Percentiles rank a stretch among this genome's conserved stretches.
Evolutionary conservation across 2,797 vertebrate species (phyloP).

Genomic region (Cyprinella venusta): DNA sequence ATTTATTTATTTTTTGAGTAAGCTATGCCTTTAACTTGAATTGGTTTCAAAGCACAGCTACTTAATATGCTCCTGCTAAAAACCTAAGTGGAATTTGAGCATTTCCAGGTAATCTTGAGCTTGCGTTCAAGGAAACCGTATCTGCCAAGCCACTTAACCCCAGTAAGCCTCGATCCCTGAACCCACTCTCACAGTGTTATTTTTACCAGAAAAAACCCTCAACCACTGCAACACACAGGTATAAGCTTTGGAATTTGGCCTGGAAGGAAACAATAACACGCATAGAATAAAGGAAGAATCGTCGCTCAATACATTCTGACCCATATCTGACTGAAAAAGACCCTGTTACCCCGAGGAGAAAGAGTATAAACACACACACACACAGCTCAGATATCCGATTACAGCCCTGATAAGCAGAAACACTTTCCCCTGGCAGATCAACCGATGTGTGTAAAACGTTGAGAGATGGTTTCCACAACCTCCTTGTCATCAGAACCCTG

Average conservation of each 20-base stretch:
- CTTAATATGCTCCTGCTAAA: neutral
- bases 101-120: constrained; percentile 29
- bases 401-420: constrained; percentile 58
- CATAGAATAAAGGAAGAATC: constrained; percentile 42
- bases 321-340: constrained; percentile 59
- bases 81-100: constrained; percentile 19
- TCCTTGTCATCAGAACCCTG: constrained; percentile 43
- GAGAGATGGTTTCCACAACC: constrained; percentile 50
- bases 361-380: constrained; percentile 49
- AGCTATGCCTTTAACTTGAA: neutral
- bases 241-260: constrained; percentile 50
- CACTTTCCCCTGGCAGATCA: constrained; percentile 55
- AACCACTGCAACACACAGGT: constrained; percentile 39
- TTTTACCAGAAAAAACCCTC: constrained; percentile 43
- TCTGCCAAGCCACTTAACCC: constrained; percentile 55
- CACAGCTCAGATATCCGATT: constrained; percentile 51
- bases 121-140: constrained; percentile 7
- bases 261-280: constrained; percentile 61
- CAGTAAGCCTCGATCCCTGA: constrained; percentile 42
- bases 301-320: constrained; percentile 48
- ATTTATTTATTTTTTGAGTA: neutral
- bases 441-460: constrained; percentile 48
- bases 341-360: constrained; percentile 51
- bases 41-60: constrained; percentile 4
- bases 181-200: constrained; percentile 52